A percentile compares a stretch with the other conserved stretches of the same genome.
These are phyloP conservation scores for Oasisia sp. DNA, from an alignment of 2,888 invertebrate genomes.

Conservation along the genomic window DNA sequence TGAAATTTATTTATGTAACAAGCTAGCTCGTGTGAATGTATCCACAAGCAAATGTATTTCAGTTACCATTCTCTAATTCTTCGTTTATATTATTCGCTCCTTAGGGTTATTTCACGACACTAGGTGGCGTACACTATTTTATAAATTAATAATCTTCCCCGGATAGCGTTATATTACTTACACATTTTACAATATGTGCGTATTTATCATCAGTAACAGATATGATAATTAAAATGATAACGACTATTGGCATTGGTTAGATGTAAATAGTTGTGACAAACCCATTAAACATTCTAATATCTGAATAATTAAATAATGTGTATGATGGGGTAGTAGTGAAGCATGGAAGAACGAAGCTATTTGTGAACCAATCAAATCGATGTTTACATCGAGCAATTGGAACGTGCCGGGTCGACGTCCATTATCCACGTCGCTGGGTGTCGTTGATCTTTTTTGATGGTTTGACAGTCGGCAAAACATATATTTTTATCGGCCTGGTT, in stretches of 20 bases:
- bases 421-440: constrained; percentile 17
- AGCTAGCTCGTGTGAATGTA: no score
- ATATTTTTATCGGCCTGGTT: neutral
- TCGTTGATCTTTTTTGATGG: neutral
- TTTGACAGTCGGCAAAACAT: neutral
- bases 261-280: neutral
- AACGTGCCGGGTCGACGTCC: constrained; percentile 17
- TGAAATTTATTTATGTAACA: no score
- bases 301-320: neutral
- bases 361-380: constrained; percentile 17
- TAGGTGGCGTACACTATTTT: neutral
- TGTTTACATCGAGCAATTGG: constrained; percentile 3
- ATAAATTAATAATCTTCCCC: neutral
- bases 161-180: neutral
- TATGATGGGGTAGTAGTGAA: neutral
- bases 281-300: neutral
- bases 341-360: neutral
- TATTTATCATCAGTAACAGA: neutral
- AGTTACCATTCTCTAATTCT: constrained; percentile 8
- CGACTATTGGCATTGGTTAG: neutral
- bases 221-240: neutral
- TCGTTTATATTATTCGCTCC: neutral
- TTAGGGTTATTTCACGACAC: neutral
- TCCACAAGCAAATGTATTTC: neutral
- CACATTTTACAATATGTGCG: neutral